Percentiles rank a stretch among this genome's conserved stretches.
Evolutionary conservation across 2,888 invertebrate species (phyloP).

Genomic region (Neoaliturus tenellus): DNA sequence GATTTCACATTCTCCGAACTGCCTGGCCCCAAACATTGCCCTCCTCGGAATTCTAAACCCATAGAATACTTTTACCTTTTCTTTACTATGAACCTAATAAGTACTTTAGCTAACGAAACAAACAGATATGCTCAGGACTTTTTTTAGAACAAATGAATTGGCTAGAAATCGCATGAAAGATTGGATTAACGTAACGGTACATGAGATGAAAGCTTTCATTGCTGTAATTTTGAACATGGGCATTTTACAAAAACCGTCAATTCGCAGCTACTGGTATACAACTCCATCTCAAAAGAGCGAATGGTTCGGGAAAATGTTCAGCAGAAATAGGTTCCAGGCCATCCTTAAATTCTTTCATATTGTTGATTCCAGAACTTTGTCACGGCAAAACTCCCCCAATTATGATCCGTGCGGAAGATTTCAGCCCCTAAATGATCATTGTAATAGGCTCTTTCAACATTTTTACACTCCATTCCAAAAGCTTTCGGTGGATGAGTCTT

Average conservation of each 20-base stretch:
- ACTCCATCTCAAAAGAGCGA: slow-evolving; percentile 1
- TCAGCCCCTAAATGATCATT: slow-evolving; percentile 38
- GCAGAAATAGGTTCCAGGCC: slow-evolving; percentile 36
- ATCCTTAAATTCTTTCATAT: slow-evolving; percentile 54
- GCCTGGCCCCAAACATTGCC: slow-evolving; percentile 48
- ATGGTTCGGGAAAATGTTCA: slow-evolving; percentile 49
- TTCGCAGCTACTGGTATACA: slow-evolving; percentile 46
- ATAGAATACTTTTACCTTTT: slow-evolving; percentile 52
- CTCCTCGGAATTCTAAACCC: slow-evolving; percentile 31
- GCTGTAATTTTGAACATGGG: slow-evolving; percentile 55
- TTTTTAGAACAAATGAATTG: too few relatives aligned
- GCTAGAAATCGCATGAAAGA: too few relatives aligned
- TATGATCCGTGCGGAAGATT: slow-evolving; percentile 54
- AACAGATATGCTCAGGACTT: slow-evolving; percentile 45
- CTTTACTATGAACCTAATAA: slow-evolving; percentile 33
- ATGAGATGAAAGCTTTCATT: slow-evolving; percentile 56
- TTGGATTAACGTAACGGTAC: too few relatives aligned
- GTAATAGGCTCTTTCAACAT: slow-evolving; percentile 11
- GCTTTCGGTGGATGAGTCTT: slow-evolving; percentile 45
- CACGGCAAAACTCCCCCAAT: not conserved
- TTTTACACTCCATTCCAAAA: not conserved
- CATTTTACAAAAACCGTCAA: slow-evolving; percentile 15
- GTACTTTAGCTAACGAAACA: slow-evolving; percentile 44
- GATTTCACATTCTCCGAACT: slow-evolving; percentile 27
- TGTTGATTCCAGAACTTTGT: slow-evolving; percentile 32